Evolutionary conservation across 2,888 invertebrate genomes (phyloP).

Genomic region (Luperina nickerlii): DNA sequence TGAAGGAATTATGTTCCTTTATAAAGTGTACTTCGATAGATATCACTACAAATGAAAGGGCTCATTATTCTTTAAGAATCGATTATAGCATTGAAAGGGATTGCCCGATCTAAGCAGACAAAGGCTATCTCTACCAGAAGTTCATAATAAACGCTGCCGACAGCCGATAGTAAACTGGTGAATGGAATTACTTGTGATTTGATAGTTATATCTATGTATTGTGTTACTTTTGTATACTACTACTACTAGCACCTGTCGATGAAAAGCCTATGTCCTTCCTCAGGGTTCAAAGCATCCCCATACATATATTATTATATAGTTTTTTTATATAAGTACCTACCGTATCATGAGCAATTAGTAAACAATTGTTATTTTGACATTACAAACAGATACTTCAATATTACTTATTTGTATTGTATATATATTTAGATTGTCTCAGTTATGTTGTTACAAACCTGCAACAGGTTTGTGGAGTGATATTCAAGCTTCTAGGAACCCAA

Average conservation of each 20-base stretch:
- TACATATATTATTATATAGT: too few relatives aligned
- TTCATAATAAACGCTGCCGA: slow-evolving; percentile 58
- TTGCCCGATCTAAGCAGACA: slow-evolving; percentile 61
- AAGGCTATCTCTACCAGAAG: slow-evolving; percentile 62
- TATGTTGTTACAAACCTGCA: slow-evolving; percentile 21
- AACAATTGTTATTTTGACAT: background rate
- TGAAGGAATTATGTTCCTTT: background rate
- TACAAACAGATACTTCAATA: background rate
- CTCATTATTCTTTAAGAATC: slow-evolving; percentile 70
- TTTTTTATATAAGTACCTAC: too few relatives aligned
- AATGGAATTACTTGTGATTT: slow-evolving; percentile 31
- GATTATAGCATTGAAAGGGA: slow-evolving; percentile 64
- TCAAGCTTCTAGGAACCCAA: slow-evolving; percentile 6
- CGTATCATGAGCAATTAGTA: too few relatives aligned
- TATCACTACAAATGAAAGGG: slow-evolving; percentile 65
- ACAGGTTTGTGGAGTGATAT: slow-evolving; percentile 25
- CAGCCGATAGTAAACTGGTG: slow-evolving; percentile 27
- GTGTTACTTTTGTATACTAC: background rate
- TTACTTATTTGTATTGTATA: background rate
- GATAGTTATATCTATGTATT: slow-evolving; percentile 3
- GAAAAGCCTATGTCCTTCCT: background rate
- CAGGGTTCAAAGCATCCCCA: too few relatives aligned
- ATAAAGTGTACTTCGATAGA: slow-evolving; percentile 10
- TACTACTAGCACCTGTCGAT: background rate
- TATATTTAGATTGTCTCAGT: background rate